Base-by-base conservation (phyloP, 2,113 vertebrate genomes). In the Oreocharis arfaki region DNA sequence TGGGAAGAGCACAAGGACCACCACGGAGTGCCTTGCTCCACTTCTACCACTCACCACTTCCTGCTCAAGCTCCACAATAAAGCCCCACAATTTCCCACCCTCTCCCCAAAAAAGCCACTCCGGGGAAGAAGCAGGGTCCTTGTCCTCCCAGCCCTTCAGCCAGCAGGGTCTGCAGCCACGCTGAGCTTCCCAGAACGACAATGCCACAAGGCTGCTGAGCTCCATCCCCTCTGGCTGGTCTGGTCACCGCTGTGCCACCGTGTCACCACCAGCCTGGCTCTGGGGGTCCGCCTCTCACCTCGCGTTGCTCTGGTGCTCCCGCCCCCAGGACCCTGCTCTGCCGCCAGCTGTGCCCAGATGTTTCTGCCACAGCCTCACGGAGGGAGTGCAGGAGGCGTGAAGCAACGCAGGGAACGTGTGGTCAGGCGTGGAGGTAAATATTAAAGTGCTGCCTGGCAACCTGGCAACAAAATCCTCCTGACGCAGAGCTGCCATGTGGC, bases 371-470 rank as follows among this genome's bases (percentile, higher is more conserved):
- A 75, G 67, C 33, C 26, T 2, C 1, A 17, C 22, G 27, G 32
- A 41, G 9, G 7, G 67, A 44, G 52, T 39, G 55, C 24, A 83
- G 63, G 41, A 78, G 35, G 83, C 26, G 32, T 15, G 60, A 93
- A 94, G 50, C 80, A 94, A 78, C 42, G 35, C 3, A 4, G 2
- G 2, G 56, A 63, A 63, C 0, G 3, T 9, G 35, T 64, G 67
- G 67, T 83, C 87, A 93, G 90, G 78, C 11, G 1, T 56, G 65
- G 94, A 96, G 68, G 92, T 90, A 98, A 98, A 98, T 87, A 98
- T 46, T 78, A n/a, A 94, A 64, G 26, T 3, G 56, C 89, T 97
- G 96, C 97, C 55, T 95, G 73, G 98, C 92, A 98, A 98, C 96
- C 30, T 33, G 41, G 69, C 69, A 84, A 41, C 60, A 65, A 41